Conservation (phyloP, 2,888 invertebrate species). For the Spicauda simplicius region DNA sequence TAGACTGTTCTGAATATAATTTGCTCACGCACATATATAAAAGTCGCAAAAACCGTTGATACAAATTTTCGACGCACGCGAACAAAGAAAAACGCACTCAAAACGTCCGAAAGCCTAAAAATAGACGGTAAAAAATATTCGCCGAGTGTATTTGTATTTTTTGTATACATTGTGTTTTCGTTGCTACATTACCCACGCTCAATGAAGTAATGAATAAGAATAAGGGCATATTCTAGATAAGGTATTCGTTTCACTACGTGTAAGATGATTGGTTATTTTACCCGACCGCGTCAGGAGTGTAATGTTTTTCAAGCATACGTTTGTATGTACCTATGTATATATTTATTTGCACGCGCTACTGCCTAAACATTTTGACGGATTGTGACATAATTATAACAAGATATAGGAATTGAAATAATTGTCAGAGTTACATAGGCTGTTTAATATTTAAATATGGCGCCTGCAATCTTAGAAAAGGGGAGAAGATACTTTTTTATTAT, state of each 20-base stretch:
- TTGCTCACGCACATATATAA: neutral
- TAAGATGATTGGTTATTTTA: neutral
- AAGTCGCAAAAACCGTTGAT: conserved; percentile 1
- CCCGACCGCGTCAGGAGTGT: too few species aligned
- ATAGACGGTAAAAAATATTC: conserved; percentile 24
- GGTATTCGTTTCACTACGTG: neutral
- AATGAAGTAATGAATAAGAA: conserved; percentile 40
- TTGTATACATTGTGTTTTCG: conserved; percentile 27
- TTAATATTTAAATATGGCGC: too few species aligned
- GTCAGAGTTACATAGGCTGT: too few species aligned
- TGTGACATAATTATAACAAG: too few species aligned
- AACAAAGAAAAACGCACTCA: conserved; percentile 21
- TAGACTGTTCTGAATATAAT: neutral
- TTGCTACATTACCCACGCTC: conserved; percentile 32
- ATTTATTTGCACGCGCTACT: too few species aligned
- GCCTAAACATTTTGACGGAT: too few species aligned
- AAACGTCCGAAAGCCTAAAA: conserved; percentile 25
- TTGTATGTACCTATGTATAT: too few species aligned
- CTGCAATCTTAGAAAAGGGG: too few species aligned
- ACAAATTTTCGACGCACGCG: conserved; percentile 5
- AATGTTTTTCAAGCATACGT: too few species aligned
- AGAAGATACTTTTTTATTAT: too few species aligned
- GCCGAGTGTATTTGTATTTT: conserved; percentile 24
- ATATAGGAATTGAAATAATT: too few species aligned
- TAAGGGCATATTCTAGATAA: conserved; percentile 20